These are phyloP conservation scores for Holothuria scabra DNA, from an alignment of 53 echinoderm and acorn worm species.

Conservation along the genomic window DNA sequence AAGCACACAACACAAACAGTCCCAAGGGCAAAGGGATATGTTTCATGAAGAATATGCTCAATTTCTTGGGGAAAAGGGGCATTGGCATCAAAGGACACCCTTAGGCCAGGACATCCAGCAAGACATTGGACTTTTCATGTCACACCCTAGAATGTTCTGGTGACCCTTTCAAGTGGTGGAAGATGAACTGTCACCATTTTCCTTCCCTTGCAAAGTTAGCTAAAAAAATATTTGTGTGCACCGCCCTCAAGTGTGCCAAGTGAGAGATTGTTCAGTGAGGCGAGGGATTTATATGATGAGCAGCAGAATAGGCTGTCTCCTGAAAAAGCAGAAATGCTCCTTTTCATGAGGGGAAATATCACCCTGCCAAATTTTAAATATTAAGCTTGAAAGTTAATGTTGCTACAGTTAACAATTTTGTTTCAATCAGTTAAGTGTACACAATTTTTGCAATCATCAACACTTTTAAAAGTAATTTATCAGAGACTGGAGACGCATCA, in stretches of 20 bases:
- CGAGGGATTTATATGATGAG: constrained; percentile 32
- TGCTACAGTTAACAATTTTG: too few relatives aligned
- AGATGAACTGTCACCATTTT: constrained; percentile 1
- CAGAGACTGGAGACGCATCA: too few relatives aligned
- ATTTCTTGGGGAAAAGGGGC: constrained; percentile 19
- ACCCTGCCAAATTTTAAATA: constrained; percentile 25
- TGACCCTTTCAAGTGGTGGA: not conserved
- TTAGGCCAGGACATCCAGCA: not conserved
- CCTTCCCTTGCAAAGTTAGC: not conserved
- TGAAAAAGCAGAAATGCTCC: constrained; percentile 49
- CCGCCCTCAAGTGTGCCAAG: constrained; percentile 40
- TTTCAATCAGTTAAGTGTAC: too few relatives aligned
- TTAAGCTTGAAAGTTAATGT: not conserved
- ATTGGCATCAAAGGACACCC: not conserved
- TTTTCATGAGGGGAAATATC: constrained; percentile 17
- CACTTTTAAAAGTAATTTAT: too few relatives aligned
- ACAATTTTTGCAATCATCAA: too few relatives aligned
- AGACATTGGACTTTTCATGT: not conserved
- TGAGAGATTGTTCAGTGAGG: constrained; percentile 28
- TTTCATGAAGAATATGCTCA: not conserved
- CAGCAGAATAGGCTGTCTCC: constrained; percentile 1
- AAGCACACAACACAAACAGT: not conserved
- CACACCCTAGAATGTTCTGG: constrained; percentile 2
- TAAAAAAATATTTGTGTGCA: constrained; percentile 20
- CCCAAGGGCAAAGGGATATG: not conserved